Conservation (phyloP, 1,140 invertebrate genomes). For the Papilio machaon region DNA sequence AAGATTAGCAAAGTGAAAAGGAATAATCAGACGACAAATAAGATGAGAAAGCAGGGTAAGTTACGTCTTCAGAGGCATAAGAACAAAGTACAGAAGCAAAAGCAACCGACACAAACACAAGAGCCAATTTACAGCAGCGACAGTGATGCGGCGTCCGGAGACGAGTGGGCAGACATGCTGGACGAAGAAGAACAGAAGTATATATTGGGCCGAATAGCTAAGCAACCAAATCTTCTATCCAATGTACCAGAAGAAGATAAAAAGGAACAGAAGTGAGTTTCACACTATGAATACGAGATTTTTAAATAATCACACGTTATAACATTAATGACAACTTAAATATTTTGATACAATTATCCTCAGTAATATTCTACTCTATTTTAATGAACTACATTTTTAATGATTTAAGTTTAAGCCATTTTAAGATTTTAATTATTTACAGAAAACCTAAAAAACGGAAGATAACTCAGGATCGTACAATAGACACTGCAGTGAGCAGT, state of each 20-base stretch:
- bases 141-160: slow-evolving; percentile 70
- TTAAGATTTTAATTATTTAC: slow-evolving; percentile 29
- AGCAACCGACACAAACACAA: slow-evolving; percentile 49
- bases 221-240: slow-evolving; percentile 68
- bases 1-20: slow-evolving; percentile 85
- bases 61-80: slow-evolving; percentile 81
- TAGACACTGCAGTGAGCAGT: slow-evolving; percentile 42
- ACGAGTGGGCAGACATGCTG: slow-evolving; percentile 85
- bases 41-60: slow-evolving; percentile 84
- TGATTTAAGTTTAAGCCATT: not conserved
- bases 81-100: slow-evolving; percentile 76
- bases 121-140: slow-evolving; percentile 68
- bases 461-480: slow-evolving; percentile 51
- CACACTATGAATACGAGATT: not conserved
- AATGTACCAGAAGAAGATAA: slow-evolving; percentile 68
- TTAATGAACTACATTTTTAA: no score
- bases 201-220: slow-evolving; percentile 79
- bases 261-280: slow-evolving; percentile 53
- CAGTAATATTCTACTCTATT: no score
- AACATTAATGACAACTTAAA: not conserved
- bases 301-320: not conserved
- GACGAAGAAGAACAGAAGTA: slow-evolving; percentile 85
- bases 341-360: not conserved
- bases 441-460: slow-evolving; percentile 62
- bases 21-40: slow-evolving; percentile 85